A percentile compares a stretch with the other conserved stretches of the same genome.
Evolutionary conservation across 2,888 invertebrate genomes (phyloP).

Genomic region (Amphiduros pacificus): DNA sequence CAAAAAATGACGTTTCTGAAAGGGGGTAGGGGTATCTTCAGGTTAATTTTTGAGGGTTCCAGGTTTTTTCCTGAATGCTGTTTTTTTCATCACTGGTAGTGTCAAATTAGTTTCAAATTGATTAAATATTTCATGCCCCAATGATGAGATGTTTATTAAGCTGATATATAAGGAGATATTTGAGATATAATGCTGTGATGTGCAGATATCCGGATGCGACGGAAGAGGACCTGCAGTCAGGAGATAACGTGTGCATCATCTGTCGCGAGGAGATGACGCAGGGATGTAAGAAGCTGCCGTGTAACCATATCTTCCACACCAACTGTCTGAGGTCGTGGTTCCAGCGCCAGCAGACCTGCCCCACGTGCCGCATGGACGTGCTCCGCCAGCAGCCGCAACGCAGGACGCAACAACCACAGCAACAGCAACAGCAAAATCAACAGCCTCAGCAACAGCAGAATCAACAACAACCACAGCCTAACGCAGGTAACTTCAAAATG

Average conservation of each 20-base stretch:
- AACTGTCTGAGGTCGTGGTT: slow-evolving; percentile 98
- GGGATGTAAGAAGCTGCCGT: slow-evolving; percentile 88
- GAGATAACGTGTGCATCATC: slow-evolving; percentile 97
- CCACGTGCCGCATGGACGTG: slow-evolving; percentile 93
- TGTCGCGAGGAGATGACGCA: slow-evolving; percentile 85
- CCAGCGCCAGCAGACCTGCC: slow-evolving; percentile 99
- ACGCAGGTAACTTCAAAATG: neutral
- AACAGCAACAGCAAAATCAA: slow-evolving; percentile 35
- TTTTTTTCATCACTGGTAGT: too few species aligned
- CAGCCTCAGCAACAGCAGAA: slow-evolving; percentile 22
- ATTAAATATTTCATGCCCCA: too few species aligned
- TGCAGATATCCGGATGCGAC: slow-evolving; percentile 85
- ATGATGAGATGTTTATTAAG: too few species aligned
- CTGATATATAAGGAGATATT: too few species aligned
- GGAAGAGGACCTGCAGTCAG: slow-evolving; percentile 80
- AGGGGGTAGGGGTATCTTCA: too few species aligned
- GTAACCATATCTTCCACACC: slow-evolving; percentile 99
- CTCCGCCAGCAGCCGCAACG: slow-evolving; percentile 49
- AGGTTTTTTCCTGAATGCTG: too few species aligned
- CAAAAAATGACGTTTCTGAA: too few species aligned
- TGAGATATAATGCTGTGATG: too few species aligned
- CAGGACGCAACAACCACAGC: slow-evolving; percentile 58
- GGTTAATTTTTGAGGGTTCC: too few species aligned
- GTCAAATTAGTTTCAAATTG: too few species aligned
- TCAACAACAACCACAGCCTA: neutral